Base-by-base conservation (phyloP, 2,797 vertebrate genomes). In the Acanthurus tractus region DNA sequence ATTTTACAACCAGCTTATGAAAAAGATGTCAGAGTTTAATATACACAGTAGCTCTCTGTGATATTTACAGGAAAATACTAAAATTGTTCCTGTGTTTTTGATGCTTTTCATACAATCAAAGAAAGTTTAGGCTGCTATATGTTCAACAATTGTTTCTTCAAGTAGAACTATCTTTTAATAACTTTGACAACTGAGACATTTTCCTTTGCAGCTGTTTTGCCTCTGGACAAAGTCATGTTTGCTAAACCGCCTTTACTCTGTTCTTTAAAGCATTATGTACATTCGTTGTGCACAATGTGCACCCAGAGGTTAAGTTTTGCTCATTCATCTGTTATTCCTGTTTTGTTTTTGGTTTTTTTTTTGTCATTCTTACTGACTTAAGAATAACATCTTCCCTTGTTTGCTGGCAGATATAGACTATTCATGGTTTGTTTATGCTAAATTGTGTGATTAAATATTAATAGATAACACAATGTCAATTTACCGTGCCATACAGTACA, bases 121-220 rank as follows among this genome's bases (percentile, higher is more conserved):
- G 17, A 58, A 64, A 38, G 70, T n/a, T 2, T 50, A 15, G 9
- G 36, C 20, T 67, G 7, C n/a, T 65, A 14, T 45, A 50, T 17
- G 73, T 68, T 69, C 57, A 66, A 74, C 34, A 78, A 77, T 36
- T n/a, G 18, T 36, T 72, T 70, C 13, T 55, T 8, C 11, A 65
- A 68, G 75, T 17, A 62, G 15, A 9, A 8, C 50, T 63, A 3
- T 45, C 7, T 70, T 65, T 18, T 29, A 49, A 70, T 58, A 74
- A 64, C 20, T 79, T 34, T 2, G 78, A 65, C 58, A 69, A 64
- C 58, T 58, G 46, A 73, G 49, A 64, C 40, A 23, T 50, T 52
- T 20, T 83, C 14, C 74, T 13, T 36, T 88, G 73, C 87, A 91
- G 86, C 85, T 93, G 89, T 86, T 84, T 69, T 66, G 87, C 90